Percentiles rank a stretch among this genome's conserved stretches.
phyloP scores from a whole-genome alignment of 2,797 vertebrate genomes.

The Hyperoplus immaculatus region DNA sequence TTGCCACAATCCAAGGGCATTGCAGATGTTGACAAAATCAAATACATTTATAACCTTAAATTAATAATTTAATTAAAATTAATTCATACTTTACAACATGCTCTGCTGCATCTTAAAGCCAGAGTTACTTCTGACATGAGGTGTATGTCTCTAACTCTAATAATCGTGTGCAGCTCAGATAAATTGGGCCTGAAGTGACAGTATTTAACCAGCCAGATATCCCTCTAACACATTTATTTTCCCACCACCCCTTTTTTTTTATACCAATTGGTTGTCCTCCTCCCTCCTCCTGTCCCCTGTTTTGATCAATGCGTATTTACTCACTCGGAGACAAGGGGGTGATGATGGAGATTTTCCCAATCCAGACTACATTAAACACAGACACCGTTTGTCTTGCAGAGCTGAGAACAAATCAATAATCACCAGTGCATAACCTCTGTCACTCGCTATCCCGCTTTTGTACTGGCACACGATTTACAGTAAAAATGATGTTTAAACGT shows the following conservation, averaged over 20 bases:
- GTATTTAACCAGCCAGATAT: slow-evolving; percentile 1
- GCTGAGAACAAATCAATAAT: slow-evolving; percentile 51
- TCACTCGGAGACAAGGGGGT: neutral
- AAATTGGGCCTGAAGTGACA: slow-evolving; percentile 29
- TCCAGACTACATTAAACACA: slow-evolving; percentile 45
- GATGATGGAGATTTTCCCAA: slow-evolving; percentile 31
- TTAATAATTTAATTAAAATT: too few species aligned
- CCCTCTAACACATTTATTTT: slow-evolving; percentile 29
- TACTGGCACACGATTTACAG: neutral
- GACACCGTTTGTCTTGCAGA: slow-evolving; percentile 37
- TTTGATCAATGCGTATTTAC: slow-evolving; percentile 73
- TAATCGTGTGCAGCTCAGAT: slow-evolving; percentile 15
- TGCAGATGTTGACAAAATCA: slow-evolving; percentile 2
- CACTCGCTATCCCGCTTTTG: slow-evolving; percentile 8
- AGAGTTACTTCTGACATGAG: neutral
- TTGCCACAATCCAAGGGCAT: neutral
- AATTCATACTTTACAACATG: neutral
- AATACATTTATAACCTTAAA: neutral
- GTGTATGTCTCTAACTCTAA: slow-evolving; percentile 1
- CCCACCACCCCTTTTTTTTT: slow-evolving; percentile 16
- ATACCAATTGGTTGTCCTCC: neutral
- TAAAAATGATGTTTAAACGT: neutral
- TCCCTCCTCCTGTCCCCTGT: slow-evolving; percentile 7
- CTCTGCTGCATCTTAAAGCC: neutral
- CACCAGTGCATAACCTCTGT: slow-evolving; percentile 19